phyloP scores from a whole-genome alignment of 2,888 invertebrate genomes.

The Spodoptera picta region DNA sequence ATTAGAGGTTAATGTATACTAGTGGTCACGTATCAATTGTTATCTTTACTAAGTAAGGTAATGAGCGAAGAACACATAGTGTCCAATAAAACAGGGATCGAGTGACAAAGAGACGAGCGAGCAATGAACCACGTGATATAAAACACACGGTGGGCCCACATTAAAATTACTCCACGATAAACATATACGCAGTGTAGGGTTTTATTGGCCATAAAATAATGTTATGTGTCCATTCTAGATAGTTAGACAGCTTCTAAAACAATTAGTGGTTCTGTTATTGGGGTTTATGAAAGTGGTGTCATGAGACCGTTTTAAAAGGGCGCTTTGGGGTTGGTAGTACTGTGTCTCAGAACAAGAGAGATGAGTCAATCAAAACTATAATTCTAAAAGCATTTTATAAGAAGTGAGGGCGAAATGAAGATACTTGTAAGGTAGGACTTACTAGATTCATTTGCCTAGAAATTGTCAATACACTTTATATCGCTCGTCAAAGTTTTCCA shows the following conservation, averaged over 20 bases:
- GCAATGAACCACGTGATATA: conserved; percentile 71
- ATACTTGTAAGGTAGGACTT: too few species aligned
- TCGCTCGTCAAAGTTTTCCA: too few species aligned
- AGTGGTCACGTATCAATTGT: background rate
- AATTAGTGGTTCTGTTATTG: conserved; percentile 52
- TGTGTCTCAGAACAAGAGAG: too few species aligned
- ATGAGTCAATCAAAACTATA: too few species aligned
- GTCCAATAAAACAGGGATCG: conserved; percentile 42
- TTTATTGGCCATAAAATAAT: conserved; percentile 73
- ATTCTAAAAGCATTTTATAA: too few species aligned
- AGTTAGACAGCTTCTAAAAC: conserved; percentile 60
- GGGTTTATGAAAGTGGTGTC: conserved; percentile 17
- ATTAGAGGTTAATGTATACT: background rate
- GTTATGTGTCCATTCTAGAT: conserved; percentile 73
- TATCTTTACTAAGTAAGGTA: conserved; percentile 15
- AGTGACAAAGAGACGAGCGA: conserved; percentile 64
- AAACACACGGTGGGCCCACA: conserved; percentile 80
- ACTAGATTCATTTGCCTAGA: too few species aligned
- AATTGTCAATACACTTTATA: too few species aligned
- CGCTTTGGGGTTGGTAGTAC: background rate
- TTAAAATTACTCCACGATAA: conserved; percentile 79
- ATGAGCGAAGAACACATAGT: conserved; percentile 23
- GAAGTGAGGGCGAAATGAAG: too few species aligned
- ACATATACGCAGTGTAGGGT: conserved; percentile 73
- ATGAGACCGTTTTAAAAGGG: background rate